Conservation (phyloP, 2,888 invertebrate species). For the Thumatha senex region DNA sequence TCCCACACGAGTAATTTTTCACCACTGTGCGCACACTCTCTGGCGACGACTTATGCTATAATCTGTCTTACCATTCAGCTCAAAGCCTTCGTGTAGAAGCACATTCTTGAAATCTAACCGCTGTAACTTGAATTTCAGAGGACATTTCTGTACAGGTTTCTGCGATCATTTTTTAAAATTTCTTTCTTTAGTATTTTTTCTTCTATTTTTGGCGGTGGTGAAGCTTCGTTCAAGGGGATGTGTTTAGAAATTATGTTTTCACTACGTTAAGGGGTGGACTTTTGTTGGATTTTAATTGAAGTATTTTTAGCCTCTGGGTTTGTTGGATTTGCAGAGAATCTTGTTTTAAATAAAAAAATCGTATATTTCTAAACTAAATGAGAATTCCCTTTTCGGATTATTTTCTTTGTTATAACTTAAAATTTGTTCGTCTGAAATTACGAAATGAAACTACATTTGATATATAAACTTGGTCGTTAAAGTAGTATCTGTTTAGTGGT, state of each 20-base stretch:
- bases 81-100: slow-evolving; percentile 44
- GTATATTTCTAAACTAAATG: no score
- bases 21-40: slow-evolving; percentile 39
- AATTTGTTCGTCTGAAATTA: no score
- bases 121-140: slow-evolving; percentile 36
- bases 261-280: background rate
- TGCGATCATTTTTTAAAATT: slow-evolving; percentile 28
- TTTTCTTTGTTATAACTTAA: no score
- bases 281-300: slow-evolving; percentile 4
- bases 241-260: slow-evolving; percentile 3
- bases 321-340: background rate
- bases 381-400: no score
- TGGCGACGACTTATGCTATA: slow-evolving; percentile 47
- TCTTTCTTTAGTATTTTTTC: slow-evolving; percentile 7
- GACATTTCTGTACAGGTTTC: slow-evolving; percentile 37
- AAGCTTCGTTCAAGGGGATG: background rate
- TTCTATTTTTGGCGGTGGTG: slow-evolving; percentile 11
- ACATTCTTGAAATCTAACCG: slow-evolving; percentile 47
- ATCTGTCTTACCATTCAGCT: slow-evolving; percentile 53
- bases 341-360: background rate
- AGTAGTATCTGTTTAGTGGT: no score
- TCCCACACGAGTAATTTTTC: no score
- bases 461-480: no score
- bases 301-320: background rate
- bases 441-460: no score